Conservation (phyloP, 2,888 invertebrate genomes). For the Nomada fucata region DNA sequence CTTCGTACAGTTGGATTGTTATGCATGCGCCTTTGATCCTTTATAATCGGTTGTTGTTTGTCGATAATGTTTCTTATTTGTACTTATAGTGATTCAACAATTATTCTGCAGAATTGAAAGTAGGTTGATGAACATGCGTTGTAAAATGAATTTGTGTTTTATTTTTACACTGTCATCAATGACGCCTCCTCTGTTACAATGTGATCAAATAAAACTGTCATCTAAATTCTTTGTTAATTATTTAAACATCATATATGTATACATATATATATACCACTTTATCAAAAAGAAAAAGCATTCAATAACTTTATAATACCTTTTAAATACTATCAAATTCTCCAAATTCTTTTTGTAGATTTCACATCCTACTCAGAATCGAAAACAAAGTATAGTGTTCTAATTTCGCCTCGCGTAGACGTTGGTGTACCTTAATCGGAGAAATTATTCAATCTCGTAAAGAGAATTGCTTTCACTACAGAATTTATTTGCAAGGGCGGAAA, state of each 20-base stretch:
- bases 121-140: slow-evolving; percentile 22
- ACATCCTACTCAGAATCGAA: neutral
- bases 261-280: no score
- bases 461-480: slow-evolving; percentile 7
- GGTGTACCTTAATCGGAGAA: neutral
- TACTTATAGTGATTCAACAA: slow-evolving; percentile 1
- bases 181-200: slow-evolving; percentile 23
- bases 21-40: slow-evolving; percentile 21
- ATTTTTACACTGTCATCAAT: slow-evolving; percentile 37
- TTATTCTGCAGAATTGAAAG: neutral
- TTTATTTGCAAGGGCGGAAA: slow-evolving; percentile 26
- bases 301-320: slow-evolving; percentile 5
- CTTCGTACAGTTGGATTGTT: slow-evolving; percentile 40
- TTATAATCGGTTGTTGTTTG: slow-evolving; percentile 34
- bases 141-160: slow-evolving; percentile 38
- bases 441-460: neutral
- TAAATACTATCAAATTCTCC: neutral
- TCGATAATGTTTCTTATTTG: slow-evolving; percentile 1
- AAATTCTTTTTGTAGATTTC: neutral
- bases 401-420: neutral
- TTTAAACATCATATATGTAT: no score
- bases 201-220: slow-evolving; percentile 41
- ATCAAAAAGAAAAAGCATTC: neutral
- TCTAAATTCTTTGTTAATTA: neutral
- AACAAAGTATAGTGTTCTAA: neutral